These are phyloP conservation scores for Trissonchulus latispiculum DNA, from an alignment of 2,888 invertebrate genomes.

Conservation along the genomic window DNA sequence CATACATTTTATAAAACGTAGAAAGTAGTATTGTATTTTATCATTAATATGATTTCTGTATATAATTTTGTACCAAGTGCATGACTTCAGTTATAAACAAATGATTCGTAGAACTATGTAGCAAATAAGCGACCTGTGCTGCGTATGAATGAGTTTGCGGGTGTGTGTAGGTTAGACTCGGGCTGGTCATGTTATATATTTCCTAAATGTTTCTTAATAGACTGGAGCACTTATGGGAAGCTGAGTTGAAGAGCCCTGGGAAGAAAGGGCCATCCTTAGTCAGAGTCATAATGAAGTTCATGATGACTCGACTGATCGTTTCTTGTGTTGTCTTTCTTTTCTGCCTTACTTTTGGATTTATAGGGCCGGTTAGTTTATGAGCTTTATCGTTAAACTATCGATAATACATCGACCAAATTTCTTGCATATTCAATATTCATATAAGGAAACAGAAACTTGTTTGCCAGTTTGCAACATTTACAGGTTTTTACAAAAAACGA, in stretches of 20 bases:
- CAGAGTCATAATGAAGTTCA: conserved; percentile 37
- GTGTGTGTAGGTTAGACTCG: conserved; percentile 12
- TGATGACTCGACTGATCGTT: conserved; percentile 40
- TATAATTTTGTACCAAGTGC: background rate
- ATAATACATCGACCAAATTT: too few species aligned
- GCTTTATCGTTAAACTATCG: too few species aligned
- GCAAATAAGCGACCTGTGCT: too few species aligned
- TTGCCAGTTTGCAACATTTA: too few species aligned
- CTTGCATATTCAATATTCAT: too few species aligned
- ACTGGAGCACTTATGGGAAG: conserved; percentile 45
- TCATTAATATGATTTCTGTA: background rate
- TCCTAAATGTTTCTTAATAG: conserved; percentile 29
- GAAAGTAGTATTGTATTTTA: too few species aligned
- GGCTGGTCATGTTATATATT: conserved; percentile 21
- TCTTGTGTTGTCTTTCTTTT: conserved; percentile 39
- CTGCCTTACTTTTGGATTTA: conserved; percentile 40
- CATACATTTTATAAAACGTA: too few species aligned
- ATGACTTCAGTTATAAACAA: background rate
- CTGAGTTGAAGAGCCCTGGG: conserved; percentile 39
- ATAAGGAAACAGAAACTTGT: too few species aligned
- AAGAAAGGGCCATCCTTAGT: conserved; percentile 34
- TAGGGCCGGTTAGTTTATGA: conserved; percentile 45
- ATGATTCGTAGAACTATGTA: background rate
- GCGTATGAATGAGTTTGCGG: too few species aligned
- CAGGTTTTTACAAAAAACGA: too few species aligned